Conservation (phyloP, 1,140 invertebrate genomes). For the Mercenaria mercenaria region DNA sequence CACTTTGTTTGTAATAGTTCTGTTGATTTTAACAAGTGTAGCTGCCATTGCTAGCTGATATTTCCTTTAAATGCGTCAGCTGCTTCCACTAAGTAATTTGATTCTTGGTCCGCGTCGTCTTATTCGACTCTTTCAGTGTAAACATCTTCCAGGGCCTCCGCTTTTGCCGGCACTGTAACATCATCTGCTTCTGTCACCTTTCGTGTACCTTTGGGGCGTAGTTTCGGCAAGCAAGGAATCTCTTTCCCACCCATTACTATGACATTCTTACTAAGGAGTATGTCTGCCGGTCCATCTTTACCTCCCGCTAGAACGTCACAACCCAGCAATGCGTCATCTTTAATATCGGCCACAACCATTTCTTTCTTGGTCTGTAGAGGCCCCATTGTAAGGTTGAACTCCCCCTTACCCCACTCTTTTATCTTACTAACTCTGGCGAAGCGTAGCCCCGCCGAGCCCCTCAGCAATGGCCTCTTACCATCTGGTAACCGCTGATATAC, state of each 20-base stretch:
- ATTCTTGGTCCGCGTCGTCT: no score
- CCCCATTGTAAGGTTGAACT: no score
- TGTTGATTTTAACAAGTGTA: not conserved
- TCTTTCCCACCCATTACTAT: no score
- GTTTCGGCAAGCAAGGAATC: no score
- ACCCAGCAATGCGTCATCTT: no score
- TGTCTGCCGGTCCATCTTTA: no score
- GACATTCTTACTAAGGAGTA: no score
- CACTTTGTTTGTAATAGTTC: not conserved
- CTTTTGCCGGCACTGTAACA: no score
- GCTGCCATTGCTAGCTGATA: constrained; percentile 2
- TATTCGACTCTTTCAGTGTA: constrained; percentile 2
- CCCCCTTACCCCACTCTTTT: constrained; percentile 13
- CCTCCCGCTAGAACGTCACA: no score
- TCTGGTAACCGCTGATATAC: not conserved
- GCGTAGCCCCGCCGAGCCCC: not conserved
- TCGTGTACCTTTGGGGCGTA: not conserved
- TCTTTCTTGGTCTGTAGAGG: not conserved
- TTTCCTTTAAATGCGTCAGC: not conserved
- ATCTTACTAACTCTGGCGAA: not conserved
- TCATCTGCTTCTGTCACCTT: constrained; percentile 16
- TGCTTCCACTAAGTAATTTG: constrained; percentile 4
- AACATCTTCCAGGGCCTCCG: no score
- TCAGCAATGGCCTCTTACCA: not conserved
- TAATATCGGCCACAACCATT: constrained; percentile 41